Base-by-base conservation (phyloP, 1,140 invertebrate species). In the Drosophila melanica region DNA sequence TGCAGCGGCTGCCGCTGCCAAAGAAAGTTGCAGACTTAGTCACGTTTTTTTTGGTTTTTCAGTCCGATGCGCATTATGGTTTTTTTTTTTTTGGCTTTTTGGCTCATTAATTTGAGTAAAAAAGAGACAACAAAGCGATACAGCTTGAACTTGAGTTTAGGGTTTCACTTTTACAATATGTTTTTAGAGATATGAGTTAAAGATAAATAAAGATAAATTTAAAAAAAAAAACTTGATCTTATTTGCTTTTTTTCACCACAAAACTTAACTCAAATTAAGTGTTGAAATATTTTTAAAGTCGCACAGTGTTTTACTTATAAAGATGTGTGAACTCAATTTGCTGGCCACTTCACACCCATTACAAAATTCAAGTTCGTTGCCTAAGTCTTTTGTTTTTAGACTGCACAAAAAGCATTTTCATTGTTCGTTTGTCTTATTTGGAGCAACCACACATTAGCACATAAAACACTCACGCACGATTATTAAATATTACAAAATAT, bases 381-480 rank as follows among this genome's bases (percentile, higher is more conserved):
- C 63, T 84, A 87, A 87, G 82, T 87, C 84, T 77, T 89, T 89
- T 79, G 82, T 89, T 86, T 85, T 78, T 65, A 39, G 14, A 14
- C 47, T n/a, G 18, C 20, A 16, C 33, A 30, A 44, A 14, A 37
- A 39, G 55, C 27, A 18, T 27, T 16, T 35, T 41, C 6, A 48
- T 39, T 66, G 44, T 35, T 8, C 3, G 8, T 1, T 51, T 18
- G 3, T 44, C 18, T 44, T 12, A 2, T n/a, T 50, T 14, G 55
- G 57, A 41, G 39, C 71, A 63, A 16, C 64, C 58, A 18, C 39
- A 60, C 60, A 82, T 84, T 84, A 84, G 74, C 81, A 86, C 74
- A 81, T 65, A 75, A 58, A 55, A 47, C 33, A 39, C 35, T 16
- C 45, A 48, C 42, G 79, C 57, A n/a, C 51, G 41, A n/a, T 16